Conservation (phyloP, 2,888 invertebrate species). For the Rhodophaea formosa region DNA sequence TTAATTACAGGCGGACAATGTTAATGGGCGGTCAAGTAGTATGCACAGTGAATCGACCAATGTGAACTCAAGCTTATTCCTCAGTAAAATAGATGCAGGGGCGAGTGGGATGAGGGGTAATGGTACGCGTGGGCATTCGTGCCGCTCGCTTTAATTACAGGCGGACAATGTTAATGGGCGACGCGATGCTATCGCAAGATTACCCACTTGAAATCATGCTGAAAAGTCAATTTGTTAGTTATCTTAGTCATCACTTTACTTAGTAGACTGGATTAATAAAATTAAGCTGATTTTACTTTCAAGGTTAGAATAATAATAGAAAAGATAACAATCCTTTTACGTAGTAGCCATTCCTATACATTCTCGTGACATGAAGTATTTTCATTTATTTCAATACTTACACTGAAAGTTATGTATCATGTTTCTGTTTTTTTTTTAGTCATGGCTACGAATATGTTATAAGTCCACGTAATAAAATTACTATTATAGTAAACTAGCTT, state of each 20-base stretch:
- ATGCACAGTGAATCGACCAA: neutral
- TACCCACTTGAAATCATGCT: constrained; percentile 1
- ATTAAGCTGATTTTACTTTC: neutral
- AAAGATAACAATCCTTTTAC: no score
- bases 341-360: no score
- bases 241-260: neutral
- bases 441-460: no score
- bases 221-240: neutral
- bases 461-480: no score
- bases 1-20: constrained; percentile 44
- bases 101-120: constrained; percentile 42
- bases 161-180: constrained; percentile 42
- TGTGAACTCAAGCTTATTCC: constrained; percentile 34
- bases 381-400: no score
- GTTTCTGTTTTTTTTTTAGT: no score
- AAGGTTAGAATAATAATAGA: no score
- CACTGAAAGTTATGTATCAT: no score
- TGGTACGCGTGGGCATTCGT: constrained; percentile 67
- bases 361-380: no score
- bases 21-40: neutral
- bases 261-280: neutral
- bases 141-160: constrained; percentile 49
- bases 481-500: no score
- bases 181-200: constrained; percentile 4
- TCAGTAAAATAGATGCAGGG: constrained; percentile 26